phyloP scores from a whole-genome alignment of 30 jellyfish, hydroid and myxozoan species.

The Hydractinia echinata region DNA sequence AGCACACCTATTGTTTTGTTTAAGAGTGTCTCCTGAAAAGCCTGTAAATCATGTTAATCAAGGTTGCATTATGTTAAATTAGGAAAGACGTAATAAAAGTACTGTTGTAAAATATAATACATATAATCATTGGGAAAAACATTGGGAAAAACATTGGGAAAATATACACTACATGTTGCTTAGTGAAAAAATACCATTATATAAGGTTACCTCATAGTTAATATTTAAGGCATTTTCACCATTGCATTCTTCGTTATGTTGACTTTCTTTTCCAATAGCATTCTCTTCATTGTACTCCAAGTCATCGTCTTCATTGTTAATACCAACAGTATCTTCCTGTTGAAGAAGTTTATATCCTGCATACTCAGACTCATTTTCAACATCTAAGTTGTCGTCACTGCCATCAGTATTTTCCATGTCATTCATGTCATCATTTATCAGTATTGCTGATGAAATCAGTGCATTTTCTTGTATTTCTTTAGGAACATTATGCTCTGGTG shows the following conservation, averaged over 20 bases:
- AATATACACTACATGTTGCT: too few species aligned
- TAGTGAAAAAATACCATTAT: too few species aligned
- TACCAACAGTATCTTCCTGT: constrained; percentile 14
- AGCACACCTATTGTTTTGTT: too few species aligned
- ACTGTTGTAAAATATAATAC: too few species aligned
- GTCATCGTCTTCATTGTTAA: neutral
- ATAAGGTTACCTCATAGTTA: constrained; percentile 15
- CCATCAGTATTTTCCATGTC: constrained; percentile 3
- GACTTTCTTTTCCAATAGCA: neutral
- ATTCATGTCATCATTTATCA: neutral
- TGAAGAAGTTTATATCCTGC: constrained; percentile 39
- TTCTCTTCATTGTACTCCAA: neutral
- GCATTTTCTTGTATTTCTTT: neutral
- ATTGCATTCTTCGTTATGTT: neutral
- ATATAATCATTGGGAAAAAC: too few species aligned
- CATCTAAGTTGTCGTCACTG: constrained; percentile 11
- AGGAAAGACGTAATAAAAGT: too few species aligned
- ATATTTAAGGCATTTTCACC: neutral
- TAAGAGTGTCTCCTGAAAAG: too few species aligned
- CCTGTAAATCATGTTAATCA: too few species aligned
- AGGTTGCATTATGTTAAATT: too few species aligned
- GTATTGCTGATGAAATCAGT: too few species aligned
- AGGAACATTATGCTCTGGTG: constrained; percentile 9
- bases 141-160: too few species aligned
- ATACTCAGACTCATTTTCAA: constrained; percentile 17